These are phyloP conservation scores for Thripadectes ignobilis DNA, from an alignment of 2,797 vertebrate genomes.

Conservation along the genomic window DNA sequence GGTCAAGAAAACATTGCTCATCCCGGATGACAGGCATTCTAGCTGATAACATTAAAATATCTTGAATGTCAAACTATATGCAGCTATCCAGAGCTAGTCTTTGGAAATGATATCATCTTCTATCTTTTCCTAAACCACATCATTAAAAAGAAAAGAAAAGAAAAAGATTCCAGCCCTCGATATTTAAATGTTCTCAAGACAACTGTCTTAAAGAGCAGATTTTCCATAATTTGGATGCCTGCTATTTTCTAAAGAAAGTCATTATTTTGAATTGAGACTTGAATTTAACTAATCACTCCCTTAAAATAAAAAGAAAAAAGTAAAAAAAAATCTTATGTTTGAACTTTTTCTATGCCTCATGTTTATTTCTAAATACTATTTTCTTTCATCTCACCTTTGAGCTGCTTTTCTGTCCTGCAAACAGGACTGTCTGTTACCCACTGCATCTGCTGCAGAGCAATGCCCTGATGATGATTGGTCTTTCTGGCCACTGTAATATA, in stretches of 20 bases:
- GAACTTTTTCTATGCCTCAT: background rate
- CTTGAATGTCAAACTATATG: slow-evolving; percentile 43
- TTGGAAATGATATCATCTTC: slow-evolving; percentile 17
- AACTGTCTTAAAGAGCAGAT: slow-evolving; percentile 29
- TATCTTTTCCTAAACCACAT: slow-evolving; percentile 17
- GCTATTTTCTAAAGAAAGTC: slow-evolving; percentile 16
- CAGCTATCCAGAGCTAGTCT: slow-evolving; percentile 1
- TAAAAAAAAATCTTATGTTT: background rate
- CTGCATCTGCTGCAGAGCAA: background rate
- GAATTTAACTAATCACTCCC: background rate
- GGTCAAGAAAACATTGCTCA: slow-evolving; percentile 35
- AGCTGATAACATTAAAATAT: slow-evolving; percentile 33
- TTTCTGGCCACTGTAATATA: background rate
- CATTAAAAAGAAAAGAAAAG: slow-evolving; percentile 37
- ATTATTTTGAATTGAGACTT: background rate
- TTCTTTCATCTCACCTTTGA: background rate
- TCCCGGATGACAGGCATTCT: background rate
- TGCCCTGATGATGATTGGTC: background rate
- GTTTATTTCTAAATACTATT: background rate
- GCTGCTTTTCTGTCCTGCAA: background rate
- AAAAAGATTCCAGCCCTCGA: background rate
- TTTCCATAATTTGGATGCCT: slow-evolving; percentile 32
- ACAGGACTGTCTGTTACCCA: background rate
- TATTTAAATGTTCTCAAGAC: slow-evolving; percentile 38
- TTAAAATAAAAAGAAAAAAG: background rate